Evolutionary conservation across 2,888 invertebrate genomes (phyloP), one percentile per base, ranked within the genome.

Genomic region (Amaurobius ferox): DNA sequence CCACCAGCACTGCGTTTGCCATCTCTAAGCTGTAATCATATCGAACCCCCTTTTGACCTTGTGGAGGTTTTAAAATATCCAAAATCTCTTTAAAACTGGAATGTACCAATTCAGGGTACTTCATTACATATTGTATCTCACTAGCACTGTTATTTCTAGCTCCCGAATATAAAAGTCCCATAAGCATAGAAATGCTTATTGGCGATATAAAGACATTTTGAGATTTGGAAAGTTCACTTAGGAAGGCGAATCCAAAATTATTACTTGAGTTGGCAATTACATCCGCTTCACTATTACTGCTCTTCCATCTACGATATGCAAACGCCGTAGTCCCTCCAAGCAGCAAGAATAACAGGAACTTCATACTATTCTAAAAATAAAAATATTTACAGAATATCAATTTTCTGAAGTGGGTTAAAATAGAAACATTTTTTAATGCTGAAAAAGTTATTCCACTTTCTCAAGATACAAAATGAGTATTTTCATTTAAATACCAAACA

Each of bases 1-100:
- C 93, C 0, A 95, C 91, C 90, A 94, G 96, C 9, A 96, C 92
- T 88, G 94, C 95, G 90, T 96, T 96, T 0, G 95, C 95, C 61
- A 95, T 83, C 44, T 86, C 85, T 28, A 88, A 6, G 23, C 30
- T 11, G 40, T 35, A 7, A 30, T 13, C 5, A 23, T 74, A 48
- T 72, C 16, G 6, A n/a, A 7, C 16, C 6, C 29, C 9, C 29
- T 64, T 64, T 16, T 29, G 48, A 9, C 76, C 76, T 70, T 79
- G 74, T n/a, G 29, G 32, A n/a, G 64, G 74, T 39, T 86, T 79
- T 19, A 86, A 48, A 19, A 40, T 32, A 23, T 68, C 67, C 29
- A 88, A 30, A 9, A 88, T 35, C 0, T 23, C 70, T 30, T 70
- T 74, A 35, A 85, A 88, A 0, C 70, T 66, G 13, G 30, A 1